Evolutionary conservation across 2,113 vertebrate genomes (phyloP), one percentile per base, ranked within the genome.

Genomic region (Chelonoidis abingdonii): DNA sequence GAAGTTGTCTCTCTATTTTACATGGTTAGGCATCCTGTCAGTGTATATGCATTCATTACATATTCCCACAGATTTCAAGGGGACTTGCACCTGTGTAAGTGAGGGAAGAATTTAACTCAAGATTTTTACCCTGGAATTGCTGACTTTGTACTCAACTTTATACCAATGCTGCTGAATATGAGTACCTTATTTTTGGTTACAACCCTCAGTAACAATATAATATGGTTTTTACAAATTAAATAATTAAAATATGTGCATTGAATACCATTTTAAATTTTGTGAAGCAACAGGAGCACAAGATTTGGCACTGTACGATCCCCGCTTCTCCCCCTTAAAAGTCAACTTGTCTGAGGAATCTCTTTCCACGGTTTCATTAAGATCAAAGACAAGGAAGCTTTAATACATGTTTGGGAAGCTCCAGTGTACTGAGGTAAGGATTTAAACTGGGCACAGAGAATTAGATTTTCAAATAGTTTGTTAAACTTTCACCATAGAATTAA

Each of bases 381-480:
- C 52, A 56, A 90, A 62, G 86, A 59, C 72, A 89, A 92, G 49
- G 17, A 56, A 7, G 14, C 83, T 11, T 1, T 16, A 47, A 84
- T 85, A 31, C 50, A 44, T 35, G 12, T 3, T 6, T 4, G 22
- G 16, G 47, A 8, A 0, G 0, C 6, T 83, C 19, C 88, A 11
- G 44, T 75, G 89, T 10, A 38, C 59, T 2, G 47, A 90, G 0
- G 5, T 1, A 5, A 5, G 49, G 83, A 78, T 78, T 78, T 78
- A 14, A 12, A 78, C 41, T 47, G 35, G 35, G n/a, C 47, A 4
- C 10, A 83, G 9, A 22, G 5, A 65, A 11, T 38, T 6, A 38
- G 69, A 78, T 81, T 59, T 19, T 87, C 75, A 83, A 86, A 54
- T 0, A 1, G 80, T 69, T 88, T 41, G 56, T 81, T 0, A 35